Conservation (phyloP, 2,888 invertebrate species). For the Aspidapion aeneum region DNA sequence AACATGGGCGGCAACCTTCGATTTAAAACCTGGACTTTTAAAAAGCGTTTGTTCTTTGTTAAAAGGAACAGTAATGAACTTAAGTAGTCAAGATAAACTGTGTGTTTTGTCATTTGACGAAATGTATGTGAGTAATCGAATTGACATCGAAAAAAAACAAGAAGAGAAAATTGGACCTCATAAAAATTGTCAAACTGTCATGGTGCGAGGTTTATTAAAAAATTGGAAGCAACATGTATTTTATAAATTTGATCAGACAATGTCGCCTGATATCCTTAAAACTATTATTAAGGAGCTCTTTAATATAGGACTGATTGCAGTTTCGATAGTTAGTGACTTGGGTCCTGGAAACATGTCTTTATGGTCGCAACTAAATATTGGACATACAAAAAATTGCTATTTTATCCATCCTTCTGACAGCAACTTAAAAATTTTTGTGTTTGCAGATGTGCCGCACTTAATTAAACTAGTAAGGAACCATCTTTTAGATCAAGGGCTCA, state of each 20-base stretch:
- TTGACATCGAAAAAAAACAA: neutral
- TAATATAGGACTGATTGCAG: neutral
- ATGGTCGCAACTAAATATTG: neutral
- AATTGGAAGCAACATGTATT: neutral
- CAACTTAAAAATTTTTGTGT: conserved; percentile 24
- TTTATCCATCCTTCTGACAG: neutral
- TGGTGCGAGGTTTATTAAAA: neutral
- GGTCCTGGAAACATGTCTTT: neutral
- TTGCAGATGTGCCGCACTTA: conserved; percentile 29
- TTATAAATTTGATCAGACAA: neutral
- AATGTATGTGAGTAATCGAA: neutral
- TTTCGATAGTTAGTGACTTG: neutral
- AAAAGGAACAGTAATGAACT: neutral
- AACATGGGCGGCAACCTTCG: no score
- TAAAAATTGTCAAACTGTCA: no score
- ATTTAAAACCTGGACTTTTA: no score
- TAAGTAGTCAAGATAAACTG: neutral
- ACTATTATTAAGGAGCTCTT: neutral
- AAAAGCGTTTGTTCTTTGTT: no score
- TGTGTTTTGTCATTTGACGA: neutral
- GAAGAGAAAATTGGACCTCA: no score
- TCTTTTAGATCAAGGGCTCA: conserved; percentile 27
- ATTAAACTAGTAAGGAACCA: conserved; percentile 28
- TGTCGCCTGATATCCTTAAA: neutral
- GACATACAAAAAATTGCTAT: neutral